These are phyloP conservation scores for Melanophora roralis DNA, from an alignment of 2,888 invertebrate genomes.

Conservation along the genomic window DNA sequence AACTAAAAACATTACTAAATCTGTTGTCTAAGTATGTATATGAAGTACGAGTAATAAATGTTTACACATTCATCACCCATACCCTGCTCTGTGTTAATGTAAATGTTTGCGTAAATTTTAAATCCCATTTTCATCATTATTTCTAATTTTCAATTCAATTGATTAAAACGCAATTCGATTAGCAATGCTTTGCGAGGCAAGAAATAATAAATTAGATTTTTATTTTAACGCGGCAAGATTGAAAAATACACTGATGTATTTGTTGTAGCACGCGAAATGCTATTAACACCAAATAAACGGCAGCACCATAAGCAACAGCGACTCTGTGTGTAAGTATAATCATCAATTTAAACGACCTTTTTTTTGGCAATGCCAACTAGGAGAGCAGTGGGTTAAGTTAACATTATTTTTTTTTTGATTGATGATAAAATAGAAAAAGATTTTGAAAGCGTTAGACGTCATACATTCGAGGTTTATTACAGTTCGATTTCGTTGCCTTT, in stretches of 20 bases:
- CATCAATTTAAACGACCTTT: slow-evolving; percentile 24
- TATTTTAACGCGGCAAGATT: slow-evolving; percentile 61
- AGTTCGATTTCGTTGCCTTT: too few relatives aligned
- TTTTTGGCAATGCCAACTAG: not conserved
- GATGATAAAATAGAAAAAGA: too few relatives aligned
- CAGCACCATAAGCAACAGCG: slow-evolving; percentile 20
- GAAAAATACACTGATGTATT: slow-evolving; percentile 56
- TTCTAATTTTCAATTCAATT: slow-evolving; percentile 72
- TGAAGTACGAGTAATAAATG: not conserved
- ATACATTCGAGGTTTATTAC: too few relatives aligned
- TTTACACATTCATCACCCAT: slow-evolving; percentile 46
- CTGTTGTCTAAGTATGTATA: not conserved
- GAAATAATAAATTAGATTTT: slow-evolving; percentile 75
- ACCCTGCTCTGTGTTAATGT: slow-evolving; percentile 3
- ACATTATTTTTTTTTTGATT: too few relatives aligned
- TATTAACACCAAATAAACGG: slow-evolving; percentile 61
- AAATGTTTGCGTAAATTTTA: slow-evolving; percentile 29
- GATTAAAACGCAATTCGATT: slow-evolving; percentile 76
- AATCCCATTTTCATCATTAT: slow-evolving; percentile 59
- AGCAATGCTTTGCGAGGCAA: slow-evolving; percentile 69
- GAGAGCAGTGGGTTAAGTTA: not conserved
- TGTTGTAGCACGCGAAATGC: slow-evolving; percentile 61
- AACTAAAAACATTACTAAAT: not conserved
- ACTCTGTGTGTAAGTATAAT: not conserved
- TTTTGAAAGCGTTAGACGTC: too few relatives aligned